phyloP scores from a whole-genome alignment of 2,113 vertebrate genomes.

The Pogona vitticeps region DNA sequence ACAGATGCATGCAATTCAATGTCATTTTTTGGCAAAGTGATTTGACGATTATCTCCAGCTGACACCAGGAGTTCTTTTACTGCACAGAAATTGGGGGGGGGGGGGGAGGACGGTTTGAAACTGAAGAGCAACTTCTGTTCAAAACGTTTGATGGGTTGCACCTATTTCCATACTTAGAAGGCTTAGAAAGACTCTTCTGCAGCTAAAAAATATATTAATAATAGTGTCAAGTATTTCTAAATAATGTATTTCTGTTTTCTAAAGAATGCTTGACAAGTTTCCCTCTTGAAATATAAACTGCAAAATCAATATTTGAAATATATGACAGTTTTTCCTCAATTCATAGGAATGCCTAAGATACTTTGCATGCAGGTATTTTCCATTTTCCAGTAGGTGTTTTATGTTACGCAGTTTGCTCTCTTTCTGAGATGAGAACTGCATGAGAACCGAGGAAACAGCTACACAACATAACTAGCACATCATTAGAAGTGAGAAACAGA shows the following conservation, averaged over 20 bases:
- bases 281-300: neutral
- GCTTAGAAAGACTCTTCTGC: neutral
- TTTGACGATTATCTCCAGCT: slow-evolving; percentile 71
- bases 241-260: neutral
- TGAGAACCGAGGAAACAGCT: neutral
- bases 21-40: slow-evolving; percentile 70
- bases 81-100: slow-evolving; percentile 51
- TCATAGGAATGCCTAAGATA: neutral
- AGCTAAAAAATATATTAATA: neutral
- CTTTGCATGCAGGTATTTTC: neutral
- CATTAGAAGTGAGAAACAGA: too few relatives aligned
- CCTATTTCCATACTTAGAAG: neutral
- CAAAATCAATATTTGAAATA: slow-evolving; percentile 18
- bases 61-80: slow-evolving; percentile 74
- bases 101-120: neutral
- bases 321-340: neutral
- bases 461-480: too few relatives aligned
- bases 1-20: slow-evolving; percentile 75
- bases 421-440: neutral
- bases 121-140: neutral
- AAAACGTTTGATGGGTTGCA: neutral
- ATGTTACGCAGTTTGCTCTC: neutral
- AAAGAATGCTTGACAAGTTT: neutral
- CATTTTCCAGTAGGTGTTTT: neutral
- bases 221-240: neutral